Evolutionary conservation across 2,797 vertebrate genomes (phyloP).

Genomic region (Pantherophis vulpinus): DNA sequence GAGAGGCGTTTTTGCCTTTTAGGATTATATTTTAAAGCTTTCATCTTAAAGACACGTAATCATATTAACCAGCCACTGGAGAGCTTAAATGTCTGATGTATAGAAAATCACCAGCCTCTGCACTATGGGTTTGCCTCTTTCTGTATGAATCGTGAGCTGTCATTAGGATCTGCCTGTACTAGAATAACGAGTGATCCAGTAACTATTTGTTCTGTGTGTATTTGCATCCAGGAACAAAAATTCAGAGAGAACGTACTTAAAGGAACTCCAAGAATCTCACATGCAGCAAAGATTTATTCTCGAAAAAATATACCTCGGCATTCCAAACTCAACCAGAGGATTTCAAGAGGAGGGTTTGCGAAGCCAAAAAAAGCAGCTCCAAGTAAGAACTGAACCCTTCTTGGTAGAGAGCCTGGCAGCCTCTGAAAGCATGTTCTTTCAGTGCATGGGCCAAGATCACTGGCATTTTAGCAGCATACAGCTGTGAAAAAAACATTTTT

Average conservation of each 20-base stretch:
- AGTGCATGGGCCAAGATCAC: conserved; percentile 53
- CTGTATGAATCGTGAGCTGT: conserved; percentile 13
- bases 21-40: background rate
- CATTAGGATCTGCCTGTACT: conserved; percentile 26
- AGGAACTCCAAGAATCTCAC: conserved; percentile 69
- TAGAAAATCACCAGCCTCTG: background rate
- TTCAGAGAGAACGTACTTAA: conserved; percentile 79
- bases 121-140: background rate
- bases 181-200: conserved; percentile 40
- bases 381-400: conserved; percentile 74
- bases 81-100: background rate
- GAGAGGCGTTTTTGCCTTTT: background rate
- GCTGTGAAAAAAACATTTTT: conserved; percentile 52
- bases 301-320: conserved; percentile 65
- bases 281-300: conserved; percentile 68
- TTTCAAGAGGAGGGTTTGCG: conserved; percentile 60
- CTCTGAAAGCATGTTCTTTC: conserved; percentile 58
- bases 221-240: conserved; percentile 78
- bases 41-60: background rate
- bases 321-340: conserved; percentile 57
- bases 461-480: conserved; percentile 50
- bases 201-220: conserved; percentile 42
- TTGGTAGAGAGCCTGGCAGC: conserved; percentile 67
- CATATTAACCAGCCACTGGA: background rate
- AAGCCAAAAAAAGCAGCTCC: conserved; percentile 74